These are phyloP conservation scores for Istiophorus platypterus DNA, from an alignment of 2,113 vertebrate species.

Conservation along the genomic window DNA sequence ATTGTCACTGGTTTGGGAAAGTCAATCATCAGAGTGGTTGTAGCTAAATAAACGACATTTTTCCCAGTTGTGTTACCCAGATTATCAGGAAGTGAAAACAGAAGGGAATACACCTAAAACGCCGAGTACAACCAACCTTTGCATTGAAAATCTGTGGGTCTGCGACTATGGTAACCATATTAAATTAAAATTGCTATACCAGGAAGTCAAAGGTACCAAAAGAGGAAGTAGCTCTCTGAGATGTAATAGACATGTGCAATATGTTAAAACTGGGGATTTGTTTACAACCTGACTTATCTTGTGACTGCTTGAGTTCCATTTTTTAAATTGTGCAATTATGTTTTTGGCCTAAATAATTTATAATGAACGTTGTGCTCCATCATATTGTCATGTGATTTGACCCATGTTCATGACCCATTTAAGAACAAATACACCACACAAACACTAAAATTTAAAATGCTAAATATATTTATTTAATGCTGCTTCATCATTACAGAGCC, in stretches of 20 bases:
- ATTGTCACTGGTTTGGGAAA: background rate
- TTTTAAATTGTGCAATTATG: too few relatives aligned
- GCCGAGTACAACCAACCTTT: background rate
- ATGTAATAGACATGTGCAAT: background rate
- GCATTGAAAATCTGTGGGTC: background rate
- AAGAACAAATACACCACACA: background rate
- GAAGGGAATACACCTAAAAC: background rate
- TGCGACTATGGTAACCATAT: slow-evolving; percentile 9
- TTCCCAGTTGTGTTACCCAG: background rate
- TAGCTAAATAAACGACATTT: background rate
- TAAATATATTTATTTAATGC: background rate
- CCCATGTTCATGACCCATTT: background rate
- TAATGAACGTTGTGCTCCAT: background rate
- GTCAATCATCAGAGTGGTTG: background rate
- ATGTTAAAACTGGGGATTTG: background rate
- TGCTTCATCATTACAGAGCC: background rate
- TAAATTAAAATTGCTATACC: background rate
- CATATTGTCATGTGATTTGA: background rate
- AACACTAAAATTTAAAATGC: background rate
- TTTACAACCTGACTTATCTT: background rate
- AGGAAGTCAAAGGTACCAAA: slow-evolving; percentile 4
- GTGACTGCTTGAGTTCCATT: background rate
- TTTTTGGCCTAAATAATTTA: too few relatives aligned
- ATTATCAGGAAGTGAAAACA: background rate
- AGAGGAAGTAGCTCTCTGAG: slow-evolving; percentile 35